These are phyloP conservation scores for Zoanthus gigantus DNA, from an alignment of 92 coral and sea anemone species.

Conservation along the genomic window DNA sequence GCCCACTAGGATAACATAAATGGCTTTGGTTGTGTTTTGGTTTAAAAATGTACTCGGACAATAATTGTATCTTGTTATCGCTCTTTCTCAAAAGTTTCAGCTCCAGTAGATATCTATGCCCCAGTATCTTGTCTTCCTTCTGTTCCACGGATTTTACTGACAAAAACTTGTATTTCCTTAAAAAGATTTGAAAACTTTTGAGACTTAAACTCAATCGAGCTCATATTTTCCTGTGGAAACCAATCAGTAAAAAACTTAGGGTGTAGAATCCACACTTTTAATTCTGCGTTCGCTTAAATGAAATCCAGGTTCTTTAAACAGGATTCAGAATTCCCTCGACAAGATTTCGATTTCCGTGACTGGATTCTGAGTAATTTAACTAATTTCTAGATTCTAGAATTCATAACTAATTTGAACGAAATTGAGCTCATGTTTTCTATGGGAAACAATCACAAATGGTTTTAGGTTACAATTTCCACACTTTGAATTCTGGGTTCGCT, in stretches of 20 bases:
- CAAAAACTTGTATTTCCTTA: constrained; percentile 21
- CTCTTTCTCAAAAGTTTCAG: constrained; percentile 22
- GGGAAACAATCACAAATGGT: too few species aligned
- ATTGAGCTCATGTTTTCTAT: too few species aligned
- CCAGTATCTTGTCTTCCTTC: constrained; percentile 28
- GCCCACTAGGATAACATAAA: constrained; percentile 36
- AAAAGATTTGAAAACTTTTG: neutral
- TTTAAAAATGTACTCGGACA: constrained; percentile 27
- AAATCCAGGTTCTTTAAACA: too few species aligned
- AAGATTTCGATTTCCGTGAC: too few species aligned
- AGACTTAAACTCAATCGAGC: neutral
- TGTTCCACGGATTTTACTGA: constrained; percentile 17
- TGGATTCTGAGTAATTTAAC: too few species aligned
- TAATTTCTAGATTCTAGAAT: too few species aligned
- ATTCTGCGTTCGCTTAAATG: neutral
- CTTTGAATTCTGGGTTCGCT: too few species aligned
- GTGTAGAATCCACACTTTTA: neutral
- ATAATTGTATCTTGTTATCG: neutral
- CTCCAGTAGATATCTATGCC: constrained; percentile 31
- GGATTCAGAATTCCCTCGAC: too few species aligned
- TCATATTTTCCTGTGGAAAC: neutral
- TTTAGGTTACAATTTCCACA: too few species aligned
- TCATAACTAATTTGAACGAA: too few species aligned
- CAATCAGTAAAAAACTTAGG: neutral
- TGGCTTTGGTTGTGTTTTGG: constrained; percentile 6